Conservation (phyloP, 2,888 invertebrate species). For the Tiliacea citrago region DNA sequence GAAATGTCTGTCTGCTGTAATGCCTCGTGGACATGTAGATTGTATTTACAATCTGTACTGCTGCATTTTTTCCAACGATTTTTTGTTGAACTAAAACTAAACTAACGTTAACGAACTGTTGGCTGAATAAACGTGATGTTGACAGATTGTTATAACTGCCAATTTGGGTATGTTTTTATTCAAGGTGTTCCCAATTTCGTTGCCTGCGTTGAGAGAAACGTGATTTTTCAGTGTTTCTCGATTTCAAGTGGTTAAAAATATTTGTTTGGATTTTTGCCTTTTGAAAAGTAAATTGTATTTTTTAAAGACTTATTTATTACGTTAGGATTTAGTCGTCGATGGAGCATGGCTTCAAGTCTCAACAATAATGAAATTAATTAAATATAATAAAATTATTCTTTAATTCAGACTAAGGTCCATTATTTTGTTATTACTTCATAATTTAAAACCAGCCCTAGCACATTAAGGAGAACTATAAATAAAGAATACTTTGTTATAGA, state of each 20-base stretch:
- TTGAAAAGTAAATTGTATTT: not conserved
- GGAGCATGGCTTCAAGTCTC: not conserved
- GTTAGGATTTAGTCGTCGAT: not conserved
- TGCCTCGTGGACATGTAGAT: too few relatives aligned
- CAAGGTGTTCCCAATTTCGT: constrained; percentile 4
- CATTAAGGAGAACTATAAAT: too few relatives aligned
- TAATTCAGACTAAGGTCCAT: too few relatives aligned
- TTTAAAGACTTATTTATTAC: not conserved
- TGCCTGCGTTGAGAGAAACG: not conserved
- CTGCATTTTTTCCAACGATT: not conserved
- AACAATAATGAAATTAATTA: not conserved
- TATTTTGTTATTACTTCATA: too few relatives aligned
- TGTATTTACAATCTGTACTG: too few relatives aligned
- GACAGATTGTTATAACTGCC: constrained; percentile 38
- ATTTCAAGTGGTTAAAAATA: not conserved
- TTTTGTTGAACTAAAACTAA: not conserved
- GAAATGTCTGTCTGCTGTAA: too few relatives aligned
- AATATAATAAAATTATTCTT: too few relatives aligned
- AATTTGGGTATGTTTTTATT: constrained; percentile 45
- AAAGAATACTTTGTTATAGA: too few relatives aligned
- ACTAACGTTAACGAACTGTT: too few relatives aligned
- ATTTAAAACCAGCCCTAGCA: too few relatives aligned
- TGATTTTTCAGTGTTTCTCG: not conserved
- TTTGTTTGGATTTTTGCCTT: not conserved
- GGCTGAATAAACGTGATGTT: constrained; percentile 29